These are phyloP conservation scores for Cinara cedri DNA, from an alignment of 2,888 invertebrate species.

Conservation along the genomic window DNA sequence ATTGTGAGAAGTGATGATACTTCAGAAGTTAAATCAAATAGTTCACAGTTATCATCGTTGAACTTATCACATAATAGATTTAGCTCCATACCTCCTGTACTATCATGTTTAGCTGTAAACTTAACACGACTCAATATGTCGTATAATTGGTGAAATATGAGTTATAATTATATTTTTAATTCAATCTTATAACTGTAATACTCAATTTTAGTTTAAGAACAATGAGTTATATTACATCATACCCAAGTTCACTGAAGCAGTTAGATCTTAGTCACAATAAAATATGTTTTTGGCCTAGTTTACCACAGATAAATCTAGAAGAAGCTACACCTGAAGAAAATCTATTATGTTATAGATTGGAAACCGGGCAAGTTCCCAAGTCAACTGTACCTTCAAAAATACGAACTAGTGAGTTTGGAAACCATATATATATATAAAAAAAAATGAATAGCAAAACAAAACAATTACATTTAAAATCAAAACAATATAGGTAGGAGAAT, in stretches of 20 bases:
- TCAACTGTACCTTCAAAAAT: slow-evolving; percentile 55
- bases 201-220: slow-evolving; percentile 60
- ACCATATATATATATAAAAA: background rate
- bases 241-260: slow-evolving; percentile 87
- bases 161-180: slow-evolving; percentile 11
- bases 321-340: slow-evolving; percentile 72
- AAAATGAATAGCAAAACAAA: background rate
- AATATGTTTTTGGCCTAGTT: slow-evolving; percentile 87
- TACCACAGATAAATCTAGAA: slow-evolving; percentile 73
- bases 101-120: slow-evolving; percentile 88
- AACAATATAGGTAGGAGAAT: slow-evolving; percentile 57
- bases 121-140: slow-evolving; percentile 89
- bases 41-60: slow-evolving; percentile 74
- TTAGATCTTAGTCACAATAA: slow-evolving; percentile 92
- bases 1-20: slow-evolving; percentile 68
- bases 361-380: slow-evolving; percentile 60
- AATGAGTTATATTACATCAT: slow-evolving; percentile 88
- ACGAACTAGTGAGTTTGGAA: slow-evolving; percentile 24
- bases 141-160: slow-evolving; percentile 72
- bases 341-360: slow-evolving; percentile 74
- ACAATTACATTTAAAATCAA: slow-evolving; percentile 17
- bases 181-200: background rate
- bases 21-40: slow-evolving; percentile 63
- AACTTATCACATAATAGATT: slow-evolving; percentile 93
- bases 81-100: slow-evolving; percentile 81